Conservation (phyloP, 2,797 vertebrate species). For the Syndactyla subalaris region DNA sequence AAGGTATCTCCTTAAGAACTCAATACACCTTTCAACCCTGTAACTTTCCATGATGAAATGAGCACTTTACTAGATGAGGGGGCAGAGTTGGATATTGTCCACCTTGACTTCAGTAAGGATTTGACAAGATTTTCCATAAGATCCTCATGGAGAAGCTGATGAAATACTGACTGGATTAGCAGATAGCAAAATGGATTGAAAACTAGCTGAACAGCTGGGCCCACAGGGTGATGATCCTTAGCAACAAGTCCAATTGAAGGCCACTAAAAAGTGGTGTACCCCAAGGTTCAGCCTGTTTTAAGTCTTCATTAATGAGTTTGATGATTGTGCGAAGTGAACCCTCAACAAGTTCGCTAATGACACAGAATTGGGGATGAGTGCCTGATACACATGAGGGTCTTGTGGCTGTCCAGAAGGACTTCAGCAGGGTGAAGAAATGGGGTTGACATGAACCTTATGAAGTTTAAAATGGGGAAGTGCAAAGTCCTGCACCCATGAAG, state of each 20-base stretch:
- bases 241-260: not conserved
- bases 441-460: not conserved
- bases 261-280: not conserved
- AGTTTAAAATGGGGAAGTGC: not conserved
- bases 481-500: not conserved
- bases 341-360: not conserved
- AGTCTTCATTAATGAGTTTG: not conserved
- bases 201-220: not conserved
- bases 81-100: not conserved
- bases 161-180: not conserved
- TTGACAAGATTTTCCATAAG: not conserved
- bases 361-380: not conserved
- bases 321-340: not conserved
- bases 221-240: not conserved
- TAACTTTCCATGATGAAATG: not conserved
- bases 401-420: not conserved
- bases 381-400: rapidly evolving
- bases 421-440: not conserved
- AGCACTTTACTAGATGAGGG: not conserved
- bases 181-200: not conserved
- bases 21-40: not conserved
- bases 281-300: not conserved
- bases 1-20: not conserved
- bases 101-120: not conserved
- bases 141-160: not conserved